phyloP scores from a whole-genome alignment of 2,888 invertebrate genomes.

The Neelides folsomi region DNA sequence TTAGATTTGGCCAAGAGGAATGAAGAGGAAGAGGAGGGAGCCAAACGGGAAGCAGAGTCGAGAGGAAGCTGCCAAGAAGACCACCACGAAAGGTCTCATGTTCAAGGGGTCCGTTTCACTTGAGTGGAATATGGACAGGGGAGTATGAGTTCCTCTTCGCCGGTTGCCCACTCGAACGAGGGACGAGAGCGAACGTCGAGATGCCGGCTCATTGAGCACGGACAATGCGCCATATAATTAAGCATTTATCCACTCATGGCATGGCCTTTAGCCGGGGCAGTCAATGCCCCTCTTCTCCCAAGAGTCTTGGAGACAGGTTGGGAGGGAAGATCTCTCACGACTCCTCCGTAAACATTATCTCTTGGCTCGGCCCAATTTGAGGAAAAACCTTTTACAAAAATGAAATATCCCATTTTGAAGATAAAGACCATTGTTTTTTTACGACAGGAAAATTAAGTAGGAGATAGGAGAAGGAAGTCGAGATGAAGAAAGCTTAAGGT shows the following conservation, averaged over 20 bases:
- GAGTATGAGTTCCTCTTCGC: background rate
- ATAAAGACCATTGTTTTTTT: no score
- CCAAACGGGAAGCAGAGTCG: conserved; percentile 5
- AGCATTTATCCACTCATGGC: conserved; percentile 17
- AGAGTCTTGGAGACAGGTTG: background rate
- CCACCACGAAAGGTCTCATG: background rate
- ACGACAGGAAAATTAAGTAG: no score
- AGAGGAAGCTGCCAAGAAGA: background rate
- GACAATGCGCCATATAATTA: conserved; percentile 18
- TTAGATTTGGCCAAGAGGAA: conserved; percentile 7
- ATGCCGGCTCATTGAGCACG: conserved; percentile 12
- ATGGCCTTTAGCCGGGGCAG: background rate
- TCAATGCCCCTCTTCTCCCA: conserved; percentile 1
- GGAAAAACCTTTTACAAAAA: no score
- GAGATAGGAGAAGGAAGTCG: no score
- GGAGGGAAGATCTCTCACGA: background rate
- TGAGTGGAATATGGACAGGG: background rate
- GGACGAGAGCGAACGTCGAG: conserved; percentile 1
- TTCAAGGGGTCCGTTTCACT: background rate
- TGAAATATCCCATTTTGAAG: no score
- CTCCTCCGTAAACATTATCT: background rate
- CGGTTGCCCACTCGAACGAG: no score
- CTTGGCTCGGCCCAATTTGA: no score
- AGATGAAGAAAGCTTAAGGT: no score
- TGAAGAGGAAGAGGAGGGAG: conserved; percentile 6